phyloP scores from a whole-genome alignment of 2,113 vertebrate genomes.

The Eubucco bourcierii region DNA sequence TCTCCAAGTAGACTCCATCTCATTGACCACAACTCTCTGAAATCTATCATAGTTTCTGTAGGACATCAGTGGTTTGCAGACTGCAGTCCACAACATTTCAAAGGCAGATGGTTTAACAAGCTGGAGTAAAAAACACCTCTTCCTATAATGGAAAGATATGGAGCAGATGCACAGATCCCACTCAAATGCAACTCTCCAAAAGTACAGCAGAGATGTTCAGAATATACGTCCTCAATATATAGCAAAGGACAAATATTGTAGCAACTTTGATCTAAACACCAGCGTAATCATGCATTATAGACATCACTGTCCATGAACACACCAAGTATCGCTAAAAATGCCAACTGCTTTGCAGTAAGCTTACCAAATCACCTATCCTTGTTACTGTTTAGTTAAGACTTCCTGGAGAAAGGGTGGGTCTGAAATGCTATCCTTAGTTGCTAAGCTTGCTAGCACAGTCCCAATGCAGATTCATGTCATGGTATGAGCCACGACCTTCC shows the following conservation, averaged over 20 bases:
- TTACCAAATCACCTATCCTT: neutral
- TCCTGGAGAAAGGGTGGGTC: neutral
- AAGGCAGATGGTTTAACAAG: neutral
- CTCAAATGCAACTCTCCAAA: neutral
- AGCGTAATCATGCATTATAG: neutral
- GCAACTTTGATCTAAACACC: neutral
- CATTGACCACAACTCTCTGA: no score
- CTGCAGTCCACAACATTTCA: neutral
- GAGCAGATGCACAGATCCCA: neutral
- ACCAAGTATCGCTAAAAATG: neutral
- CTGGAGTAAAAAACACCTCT: neutral
- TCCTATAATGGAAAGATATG: neutral
- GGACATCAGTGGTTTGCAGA: neutral
- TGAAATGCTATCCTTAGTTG: neutral
- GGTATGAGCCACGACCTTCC: neutral
- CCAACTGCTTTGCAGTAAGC: neutral
- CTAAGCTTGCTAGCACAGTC: neutral
- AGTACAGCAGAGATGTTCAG: neutral
- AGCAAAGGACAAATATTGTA: neutral
- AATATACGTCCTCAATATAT: neutral
- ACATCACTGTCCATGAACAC: neutral
- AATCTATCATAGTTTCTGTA: neutral
- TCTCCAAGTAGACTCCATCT: no score
- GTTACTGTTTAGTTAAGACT: neutral
- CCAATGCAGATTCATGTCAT: neutral